Evolutionary conservation across 2,113 vertebrate species (phyloP).

Genomic region (Petaurus breviceps): DNA sequence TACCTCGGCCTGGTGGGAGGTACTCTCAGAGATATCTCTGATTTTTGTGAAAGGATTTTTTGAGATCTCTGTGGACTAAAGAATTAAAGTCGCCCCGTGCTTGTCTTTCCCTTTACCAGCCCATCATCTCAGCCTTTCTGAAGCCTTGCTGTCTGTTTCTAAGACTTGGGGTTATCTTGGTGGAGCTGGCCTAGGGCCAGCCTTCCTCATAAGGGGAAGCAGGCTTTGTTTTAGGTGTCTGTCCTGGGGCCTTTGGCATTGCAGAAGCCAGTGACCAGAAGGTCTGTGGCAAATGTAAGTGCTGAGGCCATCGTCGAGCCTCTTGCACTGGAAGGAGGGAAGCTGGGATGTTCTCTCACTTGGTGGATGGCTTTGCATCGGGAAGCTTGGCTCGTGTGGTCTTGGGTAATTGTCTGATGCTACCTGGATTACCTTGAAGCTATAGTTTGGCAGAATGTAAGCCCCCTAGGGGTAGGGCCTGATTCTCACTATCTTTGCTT

Average conservation of each 20-base stretch:
- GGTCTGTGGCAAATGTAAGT: not conserved
- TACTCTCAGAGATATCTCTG: not conserved
- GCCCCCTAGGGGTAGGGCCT: constrained; percentile 8
- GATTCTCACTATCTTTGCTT: not conserved
- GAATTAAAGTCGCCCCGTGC: too few relatives aligned
- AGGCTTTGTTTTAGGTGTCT: too few relatives aligned
- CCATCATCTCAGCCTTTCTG: too few relatives aligned
- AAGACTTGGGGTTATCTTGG: too few relatives aligned
- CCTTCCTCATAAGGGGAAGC: not conserved
- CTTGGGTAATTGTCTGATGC: constrained; percentile 14
- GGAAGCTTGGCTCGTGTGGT: constrained; percentile 43
- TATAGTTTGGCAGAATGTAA: not conserved
- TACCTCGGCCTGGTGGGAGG: too few relatives aligned
- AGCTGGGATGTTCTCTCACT: constrained; percentile 23
- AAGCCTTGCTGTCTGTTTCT: too few relatives aligned
- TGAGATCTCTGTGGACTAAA: too few relatives aligned
- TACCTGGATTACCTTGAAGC: constrained; percentile 35
- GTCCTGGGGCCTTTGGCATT: not conserved
- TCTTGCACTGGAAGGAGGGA: constrained; percentile 13
- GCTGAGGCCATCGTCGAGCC: not conserved
- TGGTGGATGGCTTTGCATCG: not conserved
- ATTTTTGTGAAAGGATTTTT: not conserved
- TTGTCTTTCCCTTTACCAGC: too few relatives aligned
- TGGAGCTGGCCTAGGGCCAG: not conserved
- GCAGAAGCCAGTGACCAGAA: not conserved